These are phyloP conservation scores for Zalophus californianus DNA, from an alignment of 2,797 vertebrate genomes.

Conservation along the genomic window DNA sequence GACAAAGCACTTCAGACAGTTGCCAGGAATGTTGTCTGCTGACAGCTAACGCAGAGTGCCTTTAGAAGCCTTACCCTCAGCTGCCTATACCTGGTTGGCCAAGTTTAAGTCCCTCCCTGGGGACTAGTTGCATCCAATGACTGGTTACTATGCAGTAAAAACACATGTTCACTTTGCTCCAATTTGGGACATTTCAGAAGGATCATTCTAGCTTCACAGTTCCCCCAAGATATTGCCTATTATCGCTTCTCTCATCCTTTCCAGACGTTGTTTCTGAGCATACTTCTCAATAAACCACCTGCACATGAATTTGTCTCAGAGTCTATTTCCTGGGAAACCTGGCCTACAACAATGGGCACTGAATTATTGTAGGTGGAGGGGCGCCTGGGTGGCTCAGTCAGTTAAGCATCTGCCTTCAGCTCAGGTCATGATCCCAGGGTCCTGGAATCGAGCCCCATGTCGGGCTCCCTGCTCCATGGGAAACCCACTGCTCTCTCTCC, in stretches of 20 bases:
- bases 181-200: not conserved
- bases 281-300: not conserved
- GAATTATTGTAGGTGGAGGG: not conserved
- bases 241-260: not conserved
- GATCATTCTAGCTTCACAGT: not conserved
- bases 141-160: not conserved
- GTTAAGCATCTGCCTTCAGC: too few relatives aligned
- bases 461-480: too few relatives aligned
- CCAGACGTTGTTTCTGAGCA: not conserved
- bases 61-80: not conserved
- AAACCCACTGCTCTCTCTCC: too few relatives aligned
- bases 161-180: constrained; percentile 7
- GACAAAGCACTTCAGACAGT: not conserved
- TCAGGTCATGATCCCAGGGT: too few relatives aligned
- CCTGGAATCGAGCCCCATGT: too few relatives aligned
- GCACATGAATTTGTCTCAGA: not conserved
- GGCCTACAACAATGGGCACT: not conserved
- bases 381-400: not conserved
- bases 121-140: not conserved
- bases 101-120: not conserved
- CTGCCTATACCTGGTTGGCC: not conserved
- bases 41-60: not conserved
- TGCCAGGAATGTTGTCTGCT: not conserved
- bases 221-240: not conserved
- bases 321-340: not conserved